Base-by-base conservation (phyloP, 2,797 vertebrate genomes). In the Caiman crocodilus region DNA sequence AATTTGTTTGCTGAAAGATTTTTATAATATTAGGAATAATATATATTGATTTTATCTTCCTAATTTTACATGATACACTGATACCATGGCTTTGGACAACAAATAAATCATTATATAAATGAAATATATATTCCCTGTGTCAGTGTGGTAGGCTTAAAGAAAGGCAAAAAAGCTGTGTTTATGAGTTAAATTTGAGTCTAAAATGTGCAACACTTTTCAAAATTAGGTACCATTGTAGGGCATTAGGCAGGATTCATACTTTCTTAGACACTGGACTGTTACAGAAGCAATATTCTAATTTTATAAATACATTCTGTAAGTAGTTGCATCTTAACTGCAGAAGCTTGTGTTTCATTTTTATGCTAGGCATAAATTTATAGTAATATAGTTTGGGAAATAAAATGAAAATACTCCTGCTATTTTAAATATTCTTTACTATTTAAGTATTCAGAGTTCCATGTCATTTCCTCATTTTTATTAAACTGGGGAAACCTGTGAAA, bases 151-250 rank as follows among this genome's bases (percentile, higher is more conserved):
- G 42, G 69, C 21, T 50, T 73, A 84, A 71, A 65, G 2, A 12
- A 4, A 5, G 10, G 65, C n/a, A 78, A 79, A 42, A 55, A 17
- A 2, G 0, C 2, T 28, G 4, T 50, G 7, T 28, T 1, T 77
- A 50, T 32, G 12, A 88, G 18, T 71, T 86, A 83, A 12, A 71
- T 20, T 15, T 93, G 69, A 85, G 11, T 87, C 85, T 74, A 59
- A 61, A 75, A 59, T 50, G 60, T 23, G 3, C 20, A 11, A 30
- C 30, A 35, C 32, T 82, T 89, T 23, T 79, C 17, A 82, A 65
- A 92, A 81, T 63, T n/a, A 35, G 3, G 11, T 71, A 28, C 28
- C 89, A 20, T 63, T 92, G 57, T 81, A 65, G 80, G 5, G 63
- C 55, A 28, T 0, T 28, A 78, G 32, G 25, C 5, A 65, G 17